A percentile compares a stretch with the other conserved stretches of the same genome.
These are phyloP conservation scores for Zele albiditarsus DNA, from an alignment of 2,888 invertebrate species.

Conservation along the genomic window DNA sequence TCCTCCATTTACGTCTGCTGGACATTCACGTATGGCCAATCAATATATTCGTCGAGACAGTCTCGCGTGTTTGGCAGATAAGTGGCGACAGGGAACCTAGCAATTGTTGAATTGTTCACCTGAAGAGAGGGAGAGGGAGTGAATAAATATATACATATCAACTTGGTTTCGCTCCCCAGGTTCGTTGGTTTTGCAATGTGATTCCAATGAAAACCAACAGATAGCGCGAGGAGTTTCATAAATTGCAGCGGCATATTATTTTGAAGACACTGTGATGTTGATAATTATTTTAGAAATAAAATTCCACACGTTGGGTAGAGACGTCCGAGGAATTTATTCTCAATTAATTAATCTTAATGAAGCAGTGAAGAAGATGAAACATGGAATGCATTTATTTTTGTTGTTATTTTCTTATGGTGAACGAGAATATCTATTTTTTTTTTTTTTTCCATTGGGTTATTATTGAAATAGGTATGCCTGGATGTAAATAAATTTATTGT, in stretches of 20 bases:
- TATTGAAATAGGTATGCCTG: not conserved
- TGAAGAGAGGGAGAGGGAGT: not conserved
- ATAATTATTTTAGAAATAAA: too few relatives aligned
- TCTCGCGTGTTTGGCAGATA: slow-evolving; percentile 32
- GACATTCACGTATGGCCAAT: slow-evolving; percentile 17
- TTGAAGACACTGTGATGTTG: too few relatives aligned
- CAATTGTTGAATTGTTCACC: slow-evolving; percentile 21
- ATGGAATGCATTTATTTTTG: not conserved
- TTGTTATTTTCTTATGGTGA: not conserved
- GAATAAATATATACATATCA: not conserved
- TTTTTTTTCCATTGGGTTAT: not conserved
- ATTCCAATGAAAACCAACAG: slow-evolving; percentile 26
- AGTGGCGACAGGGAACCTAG: slow-evolving; percentile 24
- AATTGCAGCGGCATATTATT: not conserved
- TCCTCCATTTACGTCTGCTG: not conserved
- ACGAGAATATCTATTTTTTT: not conserved
- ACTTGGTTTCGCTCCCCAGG: slow-evolving; percentile 4
- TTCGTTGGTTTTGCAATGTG: slow-evolving; percentile 2
- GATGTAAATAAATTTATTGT: slow-evolving; percentile 25
- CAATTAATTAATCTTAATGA: slow-evolving; percentile 1
- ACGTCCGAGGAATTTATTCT: not conserved
- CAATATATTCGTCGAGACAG: slow-evolving; percentile 35
- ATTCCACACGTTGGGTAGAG: not conserved
- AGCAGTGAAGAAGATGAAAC: not conserved
- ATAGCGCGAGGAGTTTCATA: slow-evolving; percentile 27